These are phyloP conservation scores for Periophthalmus magnuspinnatus DNA, from an alignment of 2,797 vertebrate genomes.

Conservation along the genomic window DNA sequence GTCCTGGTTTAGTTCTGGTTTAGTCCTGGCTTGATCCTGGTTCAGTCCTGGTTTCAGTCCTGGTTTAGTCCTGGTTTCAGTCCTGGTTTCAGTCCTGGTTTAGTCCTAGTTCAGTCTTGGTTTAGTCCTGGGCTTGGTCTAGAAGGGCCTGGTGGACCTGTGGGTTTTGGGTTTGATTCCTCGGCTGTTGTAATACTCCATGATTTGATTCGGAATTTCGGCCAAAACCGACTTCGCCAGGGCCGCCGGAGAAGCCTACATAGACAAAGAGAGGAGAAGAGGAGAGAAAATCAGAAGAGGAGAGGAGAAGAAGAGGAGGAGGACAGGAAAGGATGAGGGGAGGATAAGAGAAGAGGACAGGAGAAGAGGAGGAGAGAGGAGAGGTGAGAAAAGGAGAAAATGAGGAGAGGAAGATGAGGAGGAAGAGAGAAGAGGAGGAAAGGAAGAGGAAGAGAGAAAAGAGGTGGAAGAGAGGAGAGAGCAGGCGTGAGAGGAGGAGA, in stretches of 20 bases:
- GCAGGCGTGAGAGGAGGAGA: too few relatives aligned
- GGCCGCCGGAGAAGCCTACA: conserved; percentile 95
- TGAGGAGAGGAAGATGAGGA: too few relatives aligned
- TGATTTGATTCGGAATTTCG: conserved; percentile 99
- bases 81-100: neutral
- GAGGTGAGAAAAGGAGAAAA: neutral
- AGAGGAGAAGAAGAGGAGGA: neutral
- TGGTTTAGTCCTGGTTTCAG: neutral
- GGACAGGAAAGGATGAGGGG: neutral
- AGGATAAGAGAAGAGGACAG: neutral
- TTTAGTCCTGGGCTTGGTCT: neutral
- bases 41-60: too few relatives aligned
- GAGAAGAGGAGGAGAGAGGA: conserved; percentile 3
- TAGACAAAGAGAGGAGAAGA: conserved; percentile 17
- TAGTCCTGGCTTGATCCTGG: neutral
- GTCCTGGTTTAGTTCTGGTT: neutral
- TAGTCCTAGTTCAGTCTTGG: neutral
- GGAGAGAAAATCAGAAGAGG: neutral
- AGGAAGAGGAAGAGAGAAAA: neutral
- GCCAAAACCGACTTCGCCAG: conserved; percentile 97
- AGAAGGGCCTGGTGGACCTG: too few relatives aligned
- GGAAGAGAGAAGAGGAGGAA: neutral
- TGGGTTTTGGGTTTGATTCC: conserved; percentile 91
- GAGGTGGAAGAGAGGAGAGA: too few relatives aligned
- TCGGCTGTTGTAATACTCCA: conserved; percentile 99